Evolutionary conservation across 1,140 invertebrate species (phyloP), one percentile per base, ranked within the genome.

Genomic region (Limonius californicus): DNA sequence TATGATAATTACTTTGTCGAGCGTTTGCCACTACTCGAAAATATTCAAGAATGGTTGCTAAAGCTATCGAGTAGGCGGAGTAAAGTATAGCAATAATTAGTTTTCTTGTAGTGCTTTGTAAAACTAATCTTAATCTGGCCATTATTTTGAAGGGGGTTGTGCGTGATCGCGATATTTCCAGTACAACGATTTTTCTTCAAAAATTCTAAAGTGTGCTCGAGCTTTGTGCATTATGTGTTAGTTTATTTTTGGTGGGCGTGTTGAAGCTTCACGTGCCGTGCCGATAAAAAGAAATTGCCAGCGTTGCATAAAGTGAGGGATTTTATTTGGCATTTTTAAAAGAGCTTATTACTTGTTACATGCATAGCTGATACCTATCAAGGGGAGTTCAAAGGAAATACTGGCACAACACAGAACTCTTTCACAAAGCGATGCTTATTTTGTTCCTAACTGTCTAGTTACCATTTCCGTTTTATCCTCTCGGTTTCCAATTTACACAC

Each of bases 391-490:
- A 39, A 39, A 39, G 35, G 35, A 39, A n/a, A 39, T 39, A 39
- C 35, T 7, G 35, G 35, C 35, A 27, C 23, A 6, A 39, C 35
- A 39, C n/a, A 12, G 35, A 39, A 39, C 35, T 39, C 35, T 39
- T 39, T 39, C 9, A 50, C 45, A 50, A 50, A 50, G 45, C 45
- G 42, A n/a, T 27, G 35, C 45, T 18, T 50, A 50, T 21, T 50
- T 50, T 35, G 54, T 30, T 35, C 30, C 9, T 55, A 55, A 55
- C 30, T 35, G 14, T 55, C 54, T 20, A 30, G 21, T 55, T 15
- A 55, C 54, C 21, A 20, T 55, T 35, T 55, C 54, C 54, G 15
- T 20, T 30, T 55, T 35, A 35, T 55, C 12, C 19, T 23, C 20
- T 55, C 54, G 4, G 9, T 12, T 35, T 27, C 54, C 54, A 30